These are phyloP conservation scores for Okapia johnstoni DNA, from an alignment of 2,113 vertebrate genomes.

Conservation along the genomic window DNA sequence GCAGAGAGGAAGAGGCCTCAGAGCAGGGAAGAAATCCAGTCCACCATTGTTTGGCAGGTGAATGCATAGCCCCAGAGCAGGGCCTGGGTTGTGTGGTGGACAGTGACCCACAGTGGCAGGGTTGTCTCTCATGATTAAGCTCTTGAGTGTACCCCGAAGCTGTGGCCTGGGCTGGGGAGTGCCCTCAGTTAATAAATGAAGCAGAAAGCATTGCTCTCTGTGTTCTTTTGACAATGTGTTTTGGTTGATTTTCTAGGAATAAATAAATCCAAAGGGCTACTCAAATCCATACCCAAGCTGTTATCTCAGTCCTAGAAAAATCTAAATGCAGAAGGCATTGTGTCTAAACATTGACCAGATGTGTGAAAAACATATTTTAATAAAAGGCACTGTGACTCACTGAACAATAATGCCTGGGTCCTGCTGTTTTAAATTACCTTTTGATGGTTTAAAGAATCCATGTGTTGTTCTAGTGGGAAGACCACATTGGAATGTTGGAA, in stretches of 20 bases:
- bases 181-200: neutral
- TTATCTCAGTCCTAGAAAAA: neutral
- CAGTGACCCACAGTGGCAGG: neutral
- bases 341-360: conserved; percentile 40
- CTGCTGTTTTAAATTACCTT: conserved; percentile 47
- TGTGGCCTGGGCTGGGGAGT: neutral
- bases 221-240: neutral
- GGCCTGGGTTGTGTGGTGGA: neutral
- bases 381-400: conserved; percentile 17
- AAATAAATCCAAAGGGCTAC: neutral
- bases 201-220: neutral
- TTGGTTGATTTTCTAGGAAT: neutral
- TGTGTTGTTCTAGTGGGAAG: neutral
- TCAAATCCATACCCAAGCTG: neutral
- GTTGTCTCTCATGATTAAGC: neutral
- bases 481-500: neutral
- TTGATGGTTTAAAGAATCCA: neutral
- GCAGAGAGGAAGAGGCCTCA: rapidly evolving
- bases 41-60: neutral
- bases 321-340: neutral
- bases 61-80: rapidly evolving
- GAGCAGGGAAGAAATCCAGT: neutral
- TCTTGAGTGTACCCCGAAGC: neutral
- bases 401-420: neutral
- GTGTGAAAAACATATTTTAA: conserved; percentile 33